phyloP scores from a whole-genome alignment of 2,113 vertebrate genomes.

The Peucedramus taeniatus region DNA sequence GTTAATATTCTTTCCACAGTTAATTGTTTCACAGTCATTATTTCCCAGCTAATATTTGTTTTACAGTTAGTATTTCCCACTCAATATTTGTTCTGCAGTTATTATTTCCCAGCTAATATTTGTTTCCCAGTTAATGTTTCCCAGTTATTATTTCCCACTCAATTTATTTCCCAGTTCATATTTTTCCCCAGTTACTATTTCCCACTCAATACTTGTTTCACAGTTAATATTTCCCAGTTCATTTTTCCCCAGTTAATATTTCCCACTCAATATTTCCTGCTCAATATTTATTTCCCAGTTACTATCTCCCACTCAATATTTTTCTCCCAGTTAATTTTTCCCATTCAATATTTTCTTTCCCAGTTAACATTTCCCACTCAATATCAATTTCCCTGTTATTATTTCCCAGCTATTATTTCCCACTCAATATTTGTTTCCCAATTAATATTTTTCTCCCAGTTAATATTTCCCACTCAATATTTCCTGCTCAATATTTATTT shows the following conservation, averaged over 20 bases:
- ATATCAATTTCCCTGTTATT: neutral
- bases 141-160: neutral
- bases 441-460: too few species aligned
- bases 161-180: neutral
- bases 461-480: neutral
- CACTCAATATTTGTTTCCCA: neutral
- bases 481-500: too few species aligned
- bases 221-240: neutral
- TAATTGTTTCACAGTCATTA: neutral
- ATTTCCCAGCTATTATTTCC: too few species aligned
- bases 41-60: neutral
- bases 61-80: neutral
- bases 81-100: neutral
- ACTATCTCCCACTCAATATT: neutral
- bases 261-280: neutral
- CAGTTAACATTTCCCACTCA: neutral
- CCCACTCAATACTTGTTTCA: neutral
- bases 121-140: neutral
- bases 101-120: too few species aligned
- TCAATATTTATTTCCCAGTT: neutral
- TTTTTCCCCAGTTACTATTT: neutral
- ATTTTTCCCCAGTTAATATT: too few species aligned
- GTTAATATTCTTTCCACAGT: neutral
- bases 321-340: neutral
- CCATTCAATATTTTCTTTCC: too few species aligned